These are phyloP conservation scores for Ditula angustiorana DNA, from an alignment of 2,888 invertebrate genomes.

Conservation along the genomic window DNA sequence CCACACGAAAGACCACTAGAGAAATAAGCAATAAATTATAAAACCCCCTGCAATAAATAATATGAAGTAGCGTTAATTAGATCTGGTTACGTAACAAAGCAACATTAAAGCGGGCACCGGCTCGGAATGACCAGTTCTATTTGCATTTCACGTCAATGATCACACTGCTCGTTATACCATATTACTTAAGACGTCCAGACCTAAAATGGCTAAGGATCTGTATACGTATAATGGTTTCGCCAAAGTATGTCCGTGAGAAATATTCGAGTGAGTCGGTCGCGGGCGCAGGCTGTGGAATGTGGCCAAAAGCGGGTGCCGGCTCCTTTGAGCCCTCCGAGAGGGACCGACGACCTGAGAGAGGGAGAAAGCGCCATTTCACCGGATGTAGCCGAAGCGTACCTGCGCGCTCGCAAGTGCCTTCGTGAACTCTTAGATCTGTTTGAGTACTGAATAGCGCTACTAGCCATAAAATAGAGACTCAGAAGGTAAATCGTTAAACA, in stretches of 20 bases:
- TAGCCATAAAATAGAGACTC: neutral
- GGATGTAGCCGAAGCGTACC: constrained; percentile 60
- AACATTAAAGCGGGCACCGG: constrained; percentile 18
- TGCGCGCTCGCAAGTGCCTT: constrained; percentile 45
- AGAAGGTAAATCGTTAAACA: neutral
- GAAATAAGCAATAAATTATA: constrained; percentile 13
- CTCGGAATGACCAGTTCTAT: constrained; percentile 29
- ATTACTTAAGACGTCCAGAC: constrained; percentile 29
- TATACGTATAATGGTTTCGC: constrained; percentile 73
- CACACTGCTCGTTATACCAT: constrained; percentile 25
- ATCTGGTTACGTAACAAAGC: constrained; percentile 19
- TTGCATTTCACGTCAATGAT: constrained; percentile 37
- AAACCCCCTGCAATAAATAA: neutral
- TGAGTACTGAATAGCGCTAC: neutral
- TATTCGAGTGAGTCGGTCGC: constrained; percentile 77
- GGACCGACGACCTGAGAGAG: constrained; percentile 73
- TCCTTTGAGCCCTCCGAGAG: constrained; percentile 80
- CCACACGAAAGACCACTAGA: neutral
- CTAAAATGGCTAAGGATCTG: constrained; percentile 51
- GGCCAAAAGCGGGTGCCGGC: constrained; percentile 82
- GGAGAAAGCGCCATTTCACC: constrained; percentile 72
- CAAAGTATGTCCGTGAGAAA: constrained; percentile 85
- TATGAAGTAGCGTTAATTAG: constrained; percentile 17
- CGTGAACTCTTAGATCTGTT: neutral
- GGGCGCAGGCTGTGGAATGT: constrained; percentile 74